Evolutionary conservation across 2,113 vertebrate species (phyloP), one percentile per base, ranked within the genome.

Genomic region (Leuciscus idus): DNA sequence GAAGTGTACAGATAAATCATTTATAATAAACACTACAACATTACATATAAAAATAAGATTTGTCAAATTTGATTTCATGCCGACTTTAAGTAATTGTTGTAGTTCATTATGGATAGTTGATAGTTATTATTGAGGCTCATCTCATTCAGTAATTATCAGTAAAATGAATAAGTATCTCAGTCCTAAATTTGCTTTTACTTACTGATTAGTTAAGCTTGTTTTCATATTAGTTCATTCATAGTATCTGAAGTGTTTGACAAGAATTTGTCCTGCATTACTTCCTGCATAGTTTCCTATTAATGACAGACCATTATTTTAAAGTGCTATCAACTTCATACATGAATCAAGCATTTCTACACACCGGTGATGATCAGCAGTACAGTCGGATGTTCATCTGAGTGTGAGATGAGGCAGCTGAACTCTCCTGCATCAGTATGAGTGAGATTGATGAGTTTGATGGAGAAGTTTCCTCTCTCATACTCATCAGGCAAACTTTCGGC

Each of bases 401-500:
- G 62, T 8, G 6, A 0, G 28, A 66, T 66, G 13, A 8, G 0
- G 1, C 62, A 66, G 28, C 0, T 30, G 28, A 17, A 66, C 7
- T 30, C 0, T 66, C 62, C 62, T 7, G 62, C 12, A 66, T 66
- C 62, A 30, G 4, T 0, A 1, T 28, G 12, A 28, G 2, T 43
- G 43, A 43, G 43, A 43, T 43, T 2, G 0, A 2, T 64, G 61
- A 66, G 13, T 7, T 17, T 30, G 12, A 66, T 0, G 2, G 62
- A 66, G 62, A 7, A 66, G 28, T 66, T 66, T 30, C 28, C 28
- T 30, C 0, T 30, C 5, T 6, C 0, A 66, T 17, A 70, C 33
- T 9, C 66, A 0, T 21, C 17, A 10, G 1, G 30, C 0, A 70
- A 36, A 4, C 7, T 36, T 68, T 68, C 0, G 4, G 17, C 0